Evolutionary conservation across 2,888 invertebrate species (phyloP), one percentile per base, ranked within the genome.

Genomic region (Archaeoteleia sp.): DNA sequence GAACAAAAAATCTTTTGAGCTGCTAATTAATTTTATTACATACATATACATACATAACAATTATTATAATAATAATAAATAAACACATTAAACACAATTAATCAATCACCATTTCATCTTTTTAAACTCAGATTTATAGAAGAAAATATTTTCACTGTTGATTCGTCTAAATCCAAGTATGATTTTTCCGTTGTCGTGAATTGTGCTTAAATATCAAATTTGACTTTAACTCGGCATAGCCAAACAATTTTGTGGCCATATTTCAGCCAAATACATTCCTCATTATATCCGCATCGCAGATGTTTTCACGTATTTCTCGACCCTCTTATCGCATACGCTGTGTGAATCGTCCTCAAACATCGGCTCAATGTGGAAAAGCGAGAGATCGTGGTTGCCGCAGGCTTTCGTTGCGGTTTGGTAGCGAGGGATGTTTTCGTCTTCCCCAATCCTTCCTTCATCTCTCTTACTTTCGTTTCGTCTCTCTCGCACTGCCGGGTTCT

Each of bases 341-440:
- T 10, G 49, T 42, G 51, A 61, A 51, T 61, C 61, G 45, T 61
- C 45, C 45, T 61, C 61, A 12, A 37, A 34, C 42, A 58, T 35
- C 35, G 29, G 14, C 8, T 23, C 12, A 14, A 10, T 29, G 39
- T 17, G 20, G 43, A 43, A n/a, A n/a, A 39, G 17, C 45, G 71
- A 73, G 70, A 70, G 73, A 73, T 76, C 70, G 71, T 51, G 73
- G 71, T 61, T 70, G 72, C 74, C 73, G 73, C 73, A 74, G 71
- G 76, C 73, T 75, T 78, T 74, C 74, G 74, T 74, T 76, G 80
- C 71, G 79, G 78, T 75, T 75, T 71, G 45, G 70, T 72, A 74
- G 70, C 53, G 51, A 57, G 81, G 77, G 78, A 81, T 79, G 80
- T 78, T 80, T 77, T 75, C 75, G 74, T 79, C 79, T 77, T 78